Base-by-base conservation (phyloP, 2,888 invertebrate species). In the Thymelicus sylvestris region DNA sequence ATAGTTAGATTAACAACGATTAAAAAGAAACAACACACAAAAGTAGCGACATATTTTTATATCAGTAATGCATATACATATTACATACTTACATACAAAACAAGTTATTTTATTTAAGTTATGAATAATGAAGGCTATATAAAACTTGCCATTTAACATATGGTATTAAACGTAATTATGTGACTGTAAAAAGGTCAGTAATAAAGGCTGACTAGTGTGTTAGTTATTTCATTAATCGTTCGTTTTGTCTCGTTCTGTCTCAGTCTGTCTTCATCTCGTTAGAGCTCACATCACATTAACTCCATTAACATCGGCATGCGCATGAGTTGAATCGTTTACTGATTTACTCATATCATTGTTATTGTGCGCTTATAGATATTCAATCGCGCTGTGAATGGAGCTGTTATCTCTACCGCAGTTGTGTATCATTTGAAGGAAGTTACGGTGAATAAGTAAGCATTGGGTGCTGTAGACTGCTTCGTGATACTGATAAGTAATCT, bases 281-380 rank as follows among this genome's bases (percentile, higher is more conserved):
- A 55, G 62, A 68, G 7, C 67, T 68, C 62, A 62, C 55, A 68
- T 68, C 62, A 62, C 55, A 68, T 68, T 52, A 44, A 62, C 19
- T 8, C 62, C 61, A 68, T 68, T 62, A 62, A 19, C 62, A 67
- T 67, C 31, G 61, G 67, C 55, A 55, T 68, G 67, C 50, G 62
- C 67, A 38, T 68, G 50, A 52, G 61, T 52, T 67, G 61, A 68
- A 62, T 68, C 55, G 62, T 62, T 68, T 68, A 62, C 62, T 62
- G 67, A 62, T 68, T 68, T 68, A 68, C 67, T 62, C 52, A 39
- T 52, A 61, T 67, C 48, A 44, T 44, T 44, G 50, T 52, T 67
- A 67, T 67, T 67, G 50, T 48, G 60, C 57, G 59, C 38, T 48
- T 31, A 19, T 60, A 59, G 59, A 48, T 60, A 61, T 67, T 61